Conservation (phyloP, 2,888 invertebrate species). For the Pachliopta kotzebuea region DNA sequence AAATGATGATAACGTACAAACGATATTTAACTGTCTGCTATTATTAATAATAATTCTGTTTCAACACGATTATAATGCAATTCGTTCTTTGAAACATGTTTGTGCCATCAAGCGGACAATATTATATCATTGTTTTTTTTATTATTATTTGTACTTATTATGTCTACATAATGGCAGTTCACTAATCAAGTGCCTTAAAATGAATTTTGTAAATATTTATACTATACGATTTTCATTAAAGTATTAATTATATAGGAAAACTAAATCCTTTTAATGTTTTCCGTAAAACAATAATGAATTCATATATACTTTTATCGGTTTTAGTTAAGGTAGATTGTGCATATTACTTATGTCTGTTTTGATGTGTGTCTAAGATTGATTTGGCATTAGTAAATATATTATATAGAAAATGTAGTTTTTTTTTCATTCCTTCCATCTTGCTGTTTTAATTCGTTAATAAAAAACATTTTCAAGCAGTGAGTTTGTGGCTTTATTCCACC, state of each 20-base stretch:
- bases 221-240: slow-evolving; percentile 58
- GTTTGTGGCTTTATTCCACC: too few species aligned
- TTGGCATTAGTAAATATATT: slow-evolving; percentile 78
- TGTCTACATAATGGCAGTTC: slow-evolving; percentile 58
- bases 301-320: slow-evolving; percentile 61
- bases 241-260: slow-evolving; percentile 64
- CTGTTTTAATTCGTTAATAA: not conserved
- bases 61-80: slow-evolving; percentile 49
- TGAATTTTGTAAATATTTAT: slow-evolving; percentile 73
- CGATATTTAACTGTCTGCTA: slow-evolving; percentile 61
- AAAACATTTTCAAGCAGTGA: too few species aligned
- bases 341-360: slow-evolving; percentile 77
- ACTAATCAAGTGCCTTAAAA: slow-evolving; percentile 70
- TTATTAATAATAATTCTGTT: slow-evolving; percentile 63
- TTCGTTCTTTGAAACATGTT: slow-evolving; percentile 65
- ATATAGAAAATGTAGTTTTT: slow-evolving; percentile 53
- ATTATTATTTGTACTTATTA: slow-evolving; percentile 68
- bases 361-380: slow-evolving; percentile 79
- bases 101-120: slow-evolving; percentile 73
- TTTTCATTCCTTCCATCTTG: slow-evolving; percentile 32
- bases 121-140: slow-evolving; percentile 52
- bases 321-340: slow-evolving; percentile 78
- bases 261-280: slow-evolving; percentile 72
- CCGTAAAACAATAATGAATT: slow-evolving; percentile 71
- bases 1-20: slow-evolving; percentile 69